Conservation (phyloP, 1,140 invertebrate species). For the Bombus waltoni region DNA sequence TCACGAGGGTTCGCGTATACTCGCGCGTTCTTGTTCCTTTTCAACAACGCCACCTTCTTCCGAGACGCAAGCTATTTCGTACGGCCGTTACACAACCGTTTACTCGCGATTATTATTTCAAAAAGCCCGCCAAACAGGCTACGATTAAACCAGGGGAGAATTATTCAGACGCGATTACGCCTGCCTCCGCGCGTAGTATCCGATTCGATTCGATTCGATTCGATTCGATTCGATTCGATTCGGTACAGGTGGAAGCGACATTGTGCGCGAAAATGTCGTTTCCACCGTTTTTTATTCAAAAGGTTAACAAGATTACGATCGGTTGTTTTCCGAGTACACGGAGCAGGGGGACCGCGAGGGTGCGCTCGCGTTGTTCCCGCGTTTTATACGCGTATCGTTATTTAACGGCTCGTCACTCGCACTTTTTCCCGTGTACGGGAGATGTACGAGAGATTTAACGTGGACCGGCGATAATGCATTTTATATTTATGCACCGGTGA, state of each 20-base stretch:
- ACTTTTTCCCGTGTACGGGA: slow-evolving; percentile 9
- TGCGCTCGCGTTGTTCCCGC: slow-evolving; percentile 4
- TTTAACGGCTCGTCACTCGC: slow-evolving; percentile 34
- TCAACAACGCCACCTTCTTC: neutral
- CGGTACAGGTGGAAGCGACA: neutral
- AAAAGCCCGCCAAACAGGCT: neutral
- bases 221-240: neutral
- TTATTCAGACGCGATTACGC: neutral
- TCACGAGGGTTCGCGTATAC: slow-evolving; percentile 1
- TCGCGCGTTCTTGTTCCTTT: neutral
- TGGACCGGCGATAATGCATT: slow-evolving; percentile 43
- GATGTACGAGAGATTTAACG: slow-evolving; percentile 21
- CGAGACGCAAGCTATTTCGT: neutral
- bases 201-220: neutral
- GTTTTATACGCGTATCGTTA: slow-evolving; percentile 13
- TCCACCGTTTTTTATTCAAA: neutral
- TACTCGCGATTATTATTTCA: slow-evolving; percentile 20
- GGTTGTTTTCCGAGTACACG: neutral
- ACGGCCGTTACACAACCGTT: slow-evolving; percentile 1
- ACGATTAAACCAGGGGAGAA: neutral
- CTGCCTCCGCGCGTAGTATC: too few relatives aligned
- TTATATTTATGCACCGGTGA: slow-evolving; percentile 46
- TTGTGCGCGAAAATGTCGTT: neutral
- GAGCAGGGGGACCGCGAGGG: neutral
- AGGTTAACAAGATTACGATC: neutral